Conservation (phyloP, 2,888 invertebrate species). For the Phyllotreta cruciferae region DNA sequence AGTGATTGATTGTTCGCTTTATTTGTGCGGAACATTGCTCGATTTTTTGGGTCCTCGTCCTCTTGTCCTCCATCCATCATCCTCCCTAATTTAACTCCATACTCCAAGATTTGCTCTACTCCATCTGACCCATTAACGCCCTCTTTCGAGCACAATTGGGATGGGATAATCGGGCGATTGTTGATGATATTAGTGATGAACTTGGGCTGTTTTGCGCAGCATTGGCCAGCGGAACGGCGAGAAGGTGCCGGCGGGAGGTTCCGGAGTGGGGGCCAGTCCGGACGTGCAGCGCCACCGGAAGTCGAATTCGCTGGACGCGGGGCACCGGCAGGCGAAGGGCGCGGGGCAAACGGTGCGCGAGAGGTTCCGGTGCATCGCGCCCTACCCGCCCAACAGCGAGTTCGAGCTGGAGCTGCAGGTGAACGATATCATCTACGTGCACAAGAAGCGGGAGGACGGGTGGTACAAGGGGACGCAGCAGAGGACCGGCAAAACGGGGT, state of each 20-base stretch:
- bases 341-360: constrained; percentile 57
- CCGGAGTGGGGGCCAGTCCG: constrained; percentile 55
- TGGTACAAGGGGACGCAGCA: constrained; percentile 95
- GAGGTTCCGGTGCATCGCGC: constrained; percentile 88
- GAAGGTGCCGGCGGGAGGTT: constrained; percentile 53
- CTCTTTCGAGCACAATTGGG: too few species aligned
- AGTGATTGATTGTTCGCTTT: neutral
- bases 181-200: too few species aligned
- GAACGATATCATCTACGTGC: constrained; percentile 90
- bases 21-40: neutral
- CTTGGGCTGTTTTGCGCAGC: constrained; percentile 22
- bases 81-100: too few species aligned
- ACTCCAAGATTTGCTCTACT: too few species aligned
- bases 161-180: too few species aligned
- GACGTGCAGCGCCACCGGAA: constrained; percentile 66
- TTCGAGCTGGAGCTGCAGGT: constrained; percentile 89
- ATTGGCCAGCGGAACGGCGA: constrained; percentile 39
- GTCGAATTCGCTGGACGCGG: constrained; percentile 83
- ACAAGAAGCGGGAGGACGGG: constrained; percentile 91
- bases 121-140: too few species aligned
- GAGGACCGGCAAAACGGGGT: constrained; percentile 89
- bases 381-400: constrained; percentile 94
- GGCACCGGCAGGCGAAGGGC: constrained; percentile 55
- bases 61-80: too few species aligned
- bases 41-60: too few species aligned